Conservation (phyloP, 2,797 vertebrate genomes). For the Sarcoramphus papa region DNA sequence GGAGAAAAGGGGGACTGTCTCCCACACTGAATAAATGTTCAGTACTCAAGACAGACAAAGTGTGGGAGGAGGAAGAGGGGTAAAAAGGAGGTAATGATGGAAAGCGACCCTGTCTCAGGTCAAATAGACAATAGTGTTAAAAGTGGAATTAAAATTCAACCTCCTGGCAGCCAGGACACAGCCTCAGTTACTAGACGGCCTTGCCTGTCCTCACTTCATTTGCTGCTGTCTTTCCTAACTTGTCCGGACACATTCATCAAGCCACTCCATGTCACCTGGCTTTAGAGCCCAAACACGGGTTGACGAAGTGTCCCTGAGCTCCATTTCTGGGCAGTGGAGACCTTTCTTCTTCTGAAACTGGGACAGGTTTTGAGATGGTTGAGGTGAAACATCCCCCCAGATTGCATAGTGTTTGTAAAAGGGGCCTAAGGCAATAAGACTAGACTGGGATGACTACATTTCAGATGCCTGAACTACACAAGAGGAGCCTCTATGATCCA, state of each 20-base stretch:
- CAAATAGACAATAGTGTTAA: neutral
- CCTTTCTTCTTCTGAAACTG: neutral
- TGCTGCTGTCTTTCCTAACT: neutral
- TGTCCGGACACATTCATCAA: neutral
- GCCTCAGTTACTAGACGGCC: neutral
- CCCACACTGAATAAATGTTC: neutral
- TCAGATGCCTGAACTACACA: neutral
- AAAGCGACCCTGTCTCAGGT: neutral
- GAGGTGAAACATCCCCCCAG: neutral
- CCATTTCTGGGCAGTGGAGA: neutral
- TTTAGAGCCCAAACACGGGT: neutral
- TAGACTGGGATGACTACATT: neutral
- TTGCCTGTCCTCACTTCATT: neutral
- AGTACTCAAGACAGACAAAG: neutral
- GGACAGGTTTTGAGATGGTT: neutral
- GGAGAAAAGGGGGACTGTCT: neutral
- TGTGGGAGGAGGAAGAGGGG: neutral
- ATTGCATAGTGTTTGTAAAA: neutral
- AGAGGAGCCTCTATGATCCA: neutral
- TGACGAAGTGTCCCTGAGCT: neutral
- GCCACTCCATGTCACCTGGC: neutral
- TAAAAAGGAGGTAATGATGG: neutral
- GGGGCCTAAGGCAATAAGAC: neutral
- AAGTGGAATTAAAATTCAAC: neutral
- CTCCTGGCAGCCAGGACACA: neutral